Evolutionary conservation across 2,888 invertebrate genomes (phyloP), one percentile per base, ranked within the genome.

Genomic region (Andrena trimmerana): DNA sequence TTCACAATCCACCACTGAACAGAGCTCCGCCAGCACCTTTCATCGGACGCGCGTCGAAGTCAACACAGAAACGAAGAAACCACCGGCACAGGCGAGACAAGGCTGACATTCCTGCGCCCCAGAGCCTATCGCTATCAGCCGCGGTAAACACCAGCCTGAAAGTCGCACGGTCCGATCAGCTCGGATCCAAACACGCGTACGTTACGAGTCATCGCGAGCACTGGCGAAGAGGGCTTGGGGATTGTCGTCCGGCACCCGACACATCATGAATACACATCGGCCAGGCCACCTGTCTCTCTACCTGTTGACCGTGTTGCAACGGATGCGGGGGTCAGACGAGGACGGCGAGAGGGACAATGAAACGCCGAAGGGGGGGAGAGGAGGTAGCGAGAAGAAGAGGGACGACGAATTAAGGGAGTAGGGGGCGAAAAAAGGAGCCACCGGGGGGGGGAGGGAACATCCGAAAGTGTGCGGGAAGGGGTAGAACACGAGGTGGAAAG

Each of bases 281-380:
- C 87, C 91, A 90, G 90, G 91, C 92, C 92, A 91, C 90, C 88
- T 81, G 88, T 88, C 86, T 88, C 88, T 86, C 90, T 90, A 92
- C 91, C 92, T 90, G 90, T 90, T 87, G 90, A 88, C 67, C 76
- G 69, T 31, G 63, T 59, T 42, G 48, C 60, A 79, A 10, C 73
- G 81, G 81, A 77, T 65, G 65, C 74, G 27, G 72, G 29, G 5
- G 57, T 59, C 20, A 62, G 63, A 81, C 65, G 57, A 33, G 59
- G 78, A 83, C 16, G 74, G 71, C 42, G 73, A 57, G n/a, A 54
- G 59, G 69, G 63, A 83, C 71, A 86, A 70, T 76, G 79, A 75
- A 52, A 78, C 59, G 33, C 3, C 27, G 20, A 4, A 29, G 68
- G 52, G 42, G 67, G 50, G 67, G 6, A 62, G 6, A 62, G 13